A percentile compares a stretch with the other conserved stretches of the same genome.
phyloP scores from a whole-genome alignment of 2,888 invertebrate genomes.

The Ferrisia virgata region DNA sequence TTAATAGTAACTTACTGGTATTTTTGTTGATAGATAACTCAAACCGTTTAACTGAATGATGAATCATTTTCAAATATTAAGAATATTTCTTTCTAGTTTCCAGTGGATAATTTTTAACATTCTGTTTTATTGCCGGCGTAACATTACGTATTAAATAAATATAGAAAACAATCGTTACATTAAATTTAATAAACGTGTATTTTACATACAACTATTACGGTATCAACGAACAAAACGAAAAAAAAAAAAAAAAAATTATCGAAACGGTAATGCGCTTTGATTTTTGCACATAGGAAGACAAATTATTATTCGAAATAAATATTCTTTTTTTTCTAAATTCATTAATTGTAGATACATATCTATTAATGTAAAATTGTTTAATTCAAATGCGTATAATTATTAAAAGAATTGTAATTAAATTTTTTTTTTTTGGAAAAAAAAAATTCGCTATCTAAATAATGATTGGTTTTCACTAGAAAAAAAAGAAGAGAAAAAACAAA shows the following conservation, averaged over 20 bases:
- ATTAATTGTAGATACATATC: background rate
- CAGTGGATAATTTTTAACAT: no score
- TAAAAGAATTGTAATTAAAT: background rate
- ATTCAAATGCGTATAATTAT: background rate
- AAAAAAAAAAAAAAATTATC: constrained; percentile 13
- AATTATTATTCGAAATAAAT: constrained; percentile 6
- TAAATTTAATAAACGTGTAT: constrained; percentile 2
- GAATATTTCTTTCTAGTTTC: no score
- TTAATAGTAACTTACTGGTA: no score
- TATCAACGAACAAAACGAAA: constrained; percentile 26
- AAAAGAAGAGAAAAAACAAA: background rate
- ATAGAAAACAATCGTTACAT: background rate
- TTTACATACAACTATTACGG: constrained; percentile 16
- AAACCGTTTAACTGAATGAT: no score
- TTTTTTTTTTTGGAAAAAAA: background rate
- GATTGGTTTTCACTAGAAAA: background rate
- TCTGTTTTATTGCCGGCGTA: no score
- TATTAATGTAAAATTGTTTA: background rate
- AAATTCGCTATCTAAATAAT: background rate
- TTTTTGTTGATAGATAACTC: no score
- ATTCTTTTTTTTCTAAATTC: background rate
- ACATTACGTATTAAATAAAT: background rate
- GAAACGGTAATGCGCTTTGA: constrained; percentile 24
- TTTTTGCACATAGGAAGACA: constrained; percentile 28
- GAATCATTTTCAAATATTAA: no score